Conservation (phyloP, 2,113 vertebrate genomes). For the Columba janthina region DNA sequence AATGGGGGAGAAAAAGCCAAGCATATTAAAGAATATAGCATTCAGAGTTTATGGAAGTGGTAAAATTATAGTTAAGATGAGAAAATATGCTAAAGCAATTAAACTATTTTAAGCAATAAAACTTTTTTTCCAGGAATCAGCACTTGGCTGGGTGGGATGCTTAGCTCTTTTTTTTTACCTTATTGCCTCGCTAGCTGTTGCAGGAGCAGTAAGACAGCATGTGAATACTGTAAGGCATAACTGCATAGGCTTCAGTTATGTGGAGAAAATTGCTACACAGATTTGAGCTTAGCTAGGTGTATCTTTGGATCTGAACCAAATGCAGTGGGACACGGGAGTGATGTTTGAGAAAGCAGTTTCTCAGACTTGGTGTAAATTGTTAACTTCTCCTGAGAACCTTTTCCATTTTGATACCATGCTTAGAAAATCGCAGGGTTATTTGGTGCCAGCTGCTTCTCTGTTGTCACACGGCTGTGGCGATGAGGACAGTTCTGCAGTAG, state of each 20-base stretch:
- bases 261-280: neutral
- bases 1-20: neutral
- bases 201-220: neutral
- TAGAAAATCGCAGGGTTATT: neutral
- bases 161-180: neutral
- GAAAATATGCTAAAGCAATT: conserved; percentile 11
- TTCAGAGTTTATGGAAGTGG: neutral
- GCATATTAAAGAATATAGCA: neutral
- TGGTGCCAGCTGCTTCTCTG: neutral
- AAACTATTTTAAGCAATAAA: neutral
- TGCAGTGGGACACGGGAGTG: neutral
- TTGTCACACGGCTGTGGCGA: fast-evolving
- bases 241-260: neutral
- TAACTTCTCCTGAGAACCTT: neutral
- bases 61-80: neutral
- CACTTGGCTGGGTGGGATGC: neutral
- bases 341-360: neutral
- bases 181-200: neutral
- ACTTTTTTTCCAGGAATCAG: neutral
- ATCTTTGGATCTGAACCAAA: neutral
- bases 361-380: neutral
- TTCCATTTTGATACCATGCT: neutral
- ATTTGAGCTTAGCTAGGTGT: neutral
- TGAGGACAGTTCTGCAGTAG: neutral
- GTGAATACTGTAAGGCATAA: neutral